phyloP scores from a whole-genome alignment of 1,140 invertebrate genomes.

The Drosophila setifemur region DNA sequence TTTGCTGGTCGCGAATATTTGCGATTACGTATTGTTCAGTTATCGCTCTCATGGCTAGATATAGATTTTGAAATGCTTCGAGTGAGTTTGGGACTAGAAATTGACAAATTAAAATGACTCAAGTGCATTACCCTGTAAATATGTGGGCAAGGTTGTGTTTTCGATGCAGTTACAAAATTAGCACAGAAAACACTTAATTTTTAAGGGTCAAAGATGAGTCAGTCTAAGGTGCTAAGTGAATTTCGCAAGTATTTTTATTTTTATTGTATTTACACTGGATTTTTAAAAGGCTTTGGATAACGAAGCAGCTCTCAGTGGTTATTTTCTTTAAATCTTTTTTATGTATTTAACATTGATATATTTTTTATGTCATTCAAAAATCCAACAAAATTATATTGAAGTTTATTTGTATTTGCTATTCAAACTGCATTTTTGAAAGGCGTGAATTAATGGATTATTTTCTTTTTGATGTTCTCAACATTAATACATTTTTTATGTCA shows the following conservation, averaged over 20 bases:
- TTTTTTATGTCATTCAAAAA: no score
- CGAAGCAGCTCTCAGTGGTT: no score
- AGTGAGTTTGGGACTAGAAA: background rate
- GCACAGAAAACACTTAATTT: background rate
- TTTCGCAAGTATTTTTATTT: background rate
- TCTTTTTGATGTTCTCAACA: no score
- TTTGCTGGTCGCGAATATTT: background rate
- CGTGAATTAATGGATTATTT: no score
- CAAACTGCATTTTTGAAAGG: no score
- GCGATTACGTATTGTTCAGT: background rate
- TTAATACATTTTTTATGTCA: no score
- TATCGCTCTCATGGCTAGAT: background rate
- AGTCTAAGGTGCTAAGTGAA: background rate
- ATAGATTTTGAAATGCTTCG: constrained; percentile 8
- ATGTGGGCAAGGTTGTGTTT: constrained; percentile 21
- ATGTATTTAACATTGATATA: no score
- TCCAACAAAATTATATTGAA: no score
- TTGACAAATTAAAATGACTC: constrained; percentile 20
- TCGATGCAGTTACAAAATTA: background rate
- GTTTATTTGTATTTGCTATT: no score
- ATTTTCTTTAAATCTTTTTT: no score
- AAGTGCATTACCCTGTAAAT: constrained; percentile 19
- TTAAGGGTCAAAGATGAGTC: background rate
- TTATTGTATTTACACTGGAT: no score
- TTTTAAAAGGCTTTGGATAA: no score